These are phyloP conservation scores for Drosophila sordidula DNA, from an alignment of 2,888 invertebrate genomes.

Conservation along the genomic window DNA sequence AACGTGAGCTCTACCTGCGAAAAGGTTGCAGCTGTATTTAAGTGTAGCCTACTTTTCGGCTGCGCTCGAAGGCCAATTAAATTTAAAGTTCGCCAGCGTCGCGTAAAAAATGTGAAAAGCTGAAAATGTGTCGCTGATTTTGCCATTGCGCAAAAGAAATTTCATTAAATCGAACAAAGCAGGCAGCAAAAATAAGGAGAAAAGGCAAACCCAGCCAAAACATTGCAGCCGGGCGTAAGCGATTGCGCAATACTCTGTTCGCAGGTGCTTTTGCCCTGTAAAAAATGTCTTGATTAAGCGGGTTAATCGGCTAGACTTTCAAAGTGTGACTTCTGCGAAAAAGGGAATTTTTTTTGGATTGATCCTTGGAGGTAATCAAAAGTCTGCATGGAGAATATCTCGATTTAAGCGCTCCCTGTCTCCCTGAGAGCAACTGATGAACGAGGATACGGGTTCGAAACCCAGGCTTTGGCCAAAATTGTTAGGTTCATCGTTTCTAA, in stretches of 20 bases:
- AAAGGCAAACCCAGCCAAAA: not conserved
- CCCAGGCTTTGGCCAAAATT: no score
- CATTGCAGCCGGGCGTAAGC: not conserved
- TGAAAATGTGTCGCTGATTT: conserved; percentile 30
- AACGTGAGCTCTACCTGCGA: not conserved
- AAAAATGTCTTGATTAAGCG: no score
- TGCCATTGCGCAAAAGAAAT: conserved; percentile 48
- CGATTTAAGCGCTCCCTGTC: no score
- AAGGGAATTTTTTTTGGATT: no score
- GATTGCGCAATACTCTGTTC: not conserved
- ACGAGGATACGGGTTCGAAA: no score
- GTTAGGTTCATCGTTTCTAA: no score
- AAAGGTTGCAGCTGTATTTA: conserved; percentile 25
- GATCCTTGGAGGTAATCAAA: no score
- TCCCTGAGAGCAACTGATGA: no score
- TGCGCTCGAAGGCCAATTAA: conserved; percentile 14
- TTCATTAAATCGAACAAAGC: conserved; percentile 66
- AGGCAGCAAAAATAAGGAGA: conserved; percentile 12
- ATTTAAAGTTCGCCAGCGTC: conserved; percentile 8
- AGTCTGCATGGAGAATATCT: no score
- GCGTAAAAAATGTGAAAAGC: conserved; percentile 4
- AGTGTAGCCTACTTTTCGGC: conserved; percentile 22
- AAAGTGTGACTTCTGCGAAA: no score
- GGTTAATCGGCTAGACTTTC: no score
- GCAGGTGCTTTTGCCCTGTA: no score